Conservation (phyloP, 2,113 vertebrate species). For the Elgaria multicarinata region DNA sequence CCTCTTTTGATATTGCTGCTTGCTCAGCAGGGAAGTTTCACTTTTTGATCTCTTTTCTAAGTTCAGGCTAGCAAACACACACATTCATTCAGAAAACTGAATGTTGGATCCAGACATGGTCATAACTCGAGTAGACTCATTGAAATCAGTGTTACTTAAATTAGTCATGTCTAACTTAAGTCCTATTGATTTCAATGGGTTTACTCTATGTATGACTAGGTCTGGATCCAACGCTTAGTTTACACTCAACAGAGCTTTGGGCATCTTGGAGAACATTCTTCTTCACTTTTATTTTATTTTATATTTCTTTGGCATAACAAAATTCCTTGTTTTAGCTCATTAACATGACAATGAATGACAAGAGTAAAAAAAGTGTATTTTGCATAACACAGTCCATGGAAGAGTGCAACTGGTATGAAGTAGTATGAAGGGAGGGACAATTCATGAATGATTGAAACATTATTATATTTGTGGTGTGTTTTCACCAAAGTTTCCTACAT, state of each 20-base stretch:
- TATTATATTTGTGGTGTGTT: constrained; percentile 31
- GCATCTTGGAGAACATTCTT: background rate
- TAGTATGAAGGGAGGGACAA: constrained; percentile 4
- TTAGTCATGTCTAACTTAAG: too few species aligned
- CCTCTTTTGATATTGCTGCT: background rate
- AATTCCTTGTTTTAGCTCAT: constrained; percentile 19
- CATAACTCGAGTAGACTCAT: too few species aligned
- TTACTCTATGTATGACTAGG: too few species aligned
- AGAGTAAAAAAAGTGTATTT: constrained; percentile 23
- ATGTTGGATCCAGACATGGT: too few species aligned
- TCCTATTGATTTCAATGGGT: too few species aligned
- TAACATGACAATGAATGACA: constrained; percentile 22
- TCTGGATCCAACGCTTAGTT: background rate
- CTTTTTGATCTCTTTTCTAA: background rate
- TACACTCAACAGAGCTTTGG: background rate
- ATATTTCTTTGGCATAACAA: constrained; percentile 25
- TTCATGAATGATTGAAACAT: constrained; percentile 35
- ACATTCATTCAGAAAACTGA: background rate
- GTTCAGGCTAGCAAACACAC: background rate
- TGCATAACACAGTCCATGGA: background rate
- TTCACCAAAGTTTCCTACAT: constrained; percentile 1
- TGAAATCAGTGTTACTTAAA: too few species aligned
- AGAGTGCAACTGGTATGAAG: background rate
- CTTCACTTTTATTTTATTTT: constrained; percentile 22
- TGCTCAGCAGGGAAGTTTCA: background rate